Percentiles rank a stretch among this genome's conserved stretches.
These are phyloP conservation scores for Anhinga rufa DNA, from an alignment of 2,113 vertebrate genomes.

Conservation along the genomic window DNA sequence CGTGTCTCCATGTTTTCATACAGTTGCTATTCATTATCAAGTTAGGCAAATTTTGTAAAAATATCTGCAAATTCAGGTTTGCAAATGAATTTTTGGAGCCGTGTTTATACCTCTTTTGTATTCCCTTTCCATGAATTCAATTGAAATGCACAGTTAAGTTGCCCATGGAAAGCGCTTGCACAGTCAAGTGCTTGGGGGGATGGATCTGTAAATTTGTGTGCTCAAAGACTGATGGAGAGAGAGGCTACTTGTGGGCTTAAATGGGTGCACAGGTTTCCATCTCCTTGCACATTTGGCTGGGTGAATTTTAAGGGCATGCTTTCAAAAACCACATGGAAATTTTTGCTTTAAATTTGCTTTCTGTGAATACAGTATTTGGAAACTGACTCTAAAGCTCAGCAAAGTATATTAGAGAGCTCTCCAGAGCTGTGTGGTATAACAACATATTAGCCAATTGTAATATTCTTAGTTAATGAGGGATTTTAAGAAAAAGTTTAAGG, in stretches of 20 bases:
- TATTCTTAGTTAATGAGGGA: neutral
- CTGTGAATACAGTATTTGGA: neutral
- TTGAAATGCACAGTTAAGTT: neutral
- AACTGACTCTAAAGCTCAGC: neutral
- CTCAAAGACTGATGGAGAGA: neutral
- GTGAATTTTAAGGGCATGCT: neutral
- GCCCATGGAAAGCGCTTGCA: neutral
- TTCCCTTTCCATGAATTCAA: neutral
- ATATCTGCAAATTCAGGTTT: neutral
- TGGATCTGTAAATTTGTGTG: neutral
- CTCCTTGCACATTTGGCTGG: neutral
- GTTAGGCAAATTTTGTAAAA: neutral
- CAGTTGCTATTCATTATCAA: neutral
- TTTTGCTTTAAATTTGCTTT: neutral
- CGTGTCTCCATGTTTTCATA: neutral
- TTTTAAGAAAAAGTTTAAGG: neutral
- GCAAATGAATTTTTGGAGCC: neutral
- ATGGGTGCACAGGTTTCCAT: neutral
- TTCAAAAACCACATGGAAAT: neutral
- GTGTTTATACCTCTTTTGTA: neutral
- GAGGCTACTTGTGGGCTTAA: neutral
- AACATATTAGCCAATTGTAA: neutral
- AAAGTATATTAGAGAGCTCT: neutral
- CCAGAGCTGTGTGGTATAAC: neutral
- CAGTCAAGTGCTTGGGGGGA: neutral